Conservation (phyloP, 2,113 vertebrate genomes). For the Scopus umbretta region DNA sequence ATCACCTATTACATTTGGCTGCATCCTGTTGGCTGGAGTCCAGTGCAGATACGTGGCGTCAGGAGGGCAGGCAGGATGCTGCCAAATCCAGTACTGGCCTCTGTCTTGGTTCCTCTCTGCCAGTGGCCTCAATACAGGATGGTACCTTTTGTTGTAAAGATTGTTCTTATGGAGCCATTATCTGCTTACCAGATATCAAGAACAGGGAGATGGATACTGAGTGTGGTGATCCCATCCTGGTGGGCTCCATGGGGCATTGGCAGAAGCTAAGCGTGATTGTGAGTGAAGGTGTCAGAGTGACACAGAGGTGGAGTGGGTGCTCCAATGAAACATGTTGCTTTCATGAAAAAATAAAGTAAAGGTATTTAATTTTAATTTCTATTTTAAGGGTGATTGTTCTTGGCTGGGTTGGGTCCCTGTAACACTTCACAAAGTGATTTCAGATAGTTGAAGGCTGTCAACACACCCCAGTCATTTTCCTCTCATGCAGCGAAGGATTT, state of each 20-base stretch:
- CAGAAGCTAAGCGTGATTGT: background rate
- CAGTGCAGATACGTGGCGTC: rapidly evolving
- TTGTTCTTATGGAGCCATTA: background rate
- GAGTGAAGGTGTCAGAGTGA: background rate
- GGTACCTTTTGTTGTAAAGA: background rate
- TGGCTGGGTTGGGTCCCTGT: background rate
- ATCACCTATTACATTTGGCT: background rate
- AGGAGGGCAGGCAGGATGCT: background rate
- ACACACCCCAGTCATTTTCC: background rate
- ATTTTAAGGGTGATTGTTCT: slow-evolving; percentile 16
- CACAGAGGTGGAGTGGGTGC: background rate
- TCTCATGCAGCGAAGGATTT: background rate
- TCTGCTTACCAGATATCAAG: background rate
- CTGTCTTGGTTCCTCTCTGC: background rate
- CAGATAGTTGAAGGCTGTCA: background rate
- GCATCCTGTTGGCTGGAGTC: background rate
- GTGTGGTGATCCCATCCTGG: background rate
- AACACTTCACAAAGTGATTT: background rate
- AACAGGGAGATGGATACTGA: background rate
- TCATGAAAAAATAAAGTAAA: background rate
- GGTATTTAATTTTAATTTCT: background rate
- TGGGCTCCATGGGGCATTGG: background rate
- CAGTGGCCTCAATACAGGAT: background rate
- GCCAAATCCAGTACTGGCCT: background rate
- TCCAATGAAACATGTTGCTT: background rate